Conservation (phyloP, 1,140 invertebrate species). For the Dryas iulia region DNA sequence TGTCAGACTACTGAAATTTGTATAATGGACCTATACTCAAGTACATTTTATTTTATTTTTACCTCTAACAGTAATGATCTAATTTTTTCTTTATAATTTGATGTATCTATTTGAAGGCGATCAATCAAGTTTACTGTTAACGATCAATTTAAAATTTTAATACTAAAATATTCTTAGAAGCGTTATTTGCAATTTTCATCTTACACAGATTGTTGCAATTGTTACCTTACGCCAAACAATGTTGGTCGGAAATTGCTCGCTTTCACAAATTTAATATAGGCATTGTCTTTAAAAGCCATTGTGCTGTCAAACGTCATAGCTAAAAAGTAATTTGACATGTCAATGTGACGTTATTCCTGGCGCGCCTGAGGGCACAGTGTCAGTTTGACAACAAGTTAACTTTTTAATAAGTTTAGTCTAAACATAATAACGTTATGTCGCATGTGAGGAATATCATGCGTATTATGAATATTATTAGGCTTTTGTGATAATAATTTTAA, state of each 20-base stretch:
- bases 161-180: constrained; percentile 11
- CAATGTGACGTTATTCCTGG: constrained; percentile 24
- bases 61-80: not conserved
- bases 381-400: constrained; percentile 18
- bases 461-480: no score
- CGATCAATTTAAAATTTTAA: constrained; percentile 5
- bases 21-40: not conserved
- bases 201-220: not conserved
- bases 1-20: not conserved
- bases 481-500: no score
- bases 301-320: constrained; percentile 35
- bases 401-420: constrained; percentile 25
- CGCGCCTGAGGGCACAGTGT: constrained; percentile 16
- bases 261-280: not conserved
- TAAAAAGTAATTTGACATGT: constrained; percentile 31
- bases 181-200: constrained; percentile 11
- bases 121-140: constrained; percentile 8
- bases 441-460: not conserved
- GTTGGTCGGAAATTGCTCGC: constrained; percentile 4
- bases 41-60: not conserved
- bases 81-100: not conserved
- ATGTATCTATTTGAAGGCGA: not conserved
- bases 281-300: constrained; percentile 27
- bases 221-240: not conserved
- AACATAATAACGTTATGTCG: not conserved